Percentiles rank a stretch among this genome's conserved stretches.
Evolutionary conservation across 2,888 invertebrate species (phyloP).

Genomic region (Halictus ligatus): DNA sequence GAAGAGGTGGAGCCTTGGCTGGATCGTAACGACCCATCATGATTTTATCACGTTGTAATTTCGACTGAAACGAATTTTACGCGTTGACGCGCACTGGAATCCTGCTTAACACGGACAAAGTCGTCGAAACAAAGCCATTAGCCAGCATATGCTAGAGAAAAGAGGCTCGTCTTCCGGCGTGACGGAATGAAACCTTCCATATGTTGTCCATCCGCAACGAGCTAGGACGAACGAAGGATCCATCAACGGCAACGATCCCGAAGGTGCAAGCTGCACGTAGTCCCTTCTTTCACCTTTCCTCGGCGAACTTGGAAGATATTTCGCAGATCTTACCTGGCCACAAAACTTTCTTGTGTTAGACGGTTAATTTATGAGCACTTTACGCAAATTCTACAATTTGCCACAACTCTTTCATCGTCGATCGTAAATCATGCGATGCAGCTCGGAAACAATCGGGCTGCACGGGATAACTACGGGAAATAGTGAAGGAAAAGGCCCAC

Average conservation of each 20-base stretch:
- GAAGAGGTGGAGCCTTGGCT: no score
- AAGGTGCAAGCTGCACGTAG: background rate
- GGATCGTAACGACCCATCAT: no score
- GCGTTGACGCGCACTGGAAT: no score
- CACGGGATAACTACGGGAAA: slow-evolving; percentile 63
- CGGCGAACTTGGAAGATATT: slow-evolving; percentile 25
- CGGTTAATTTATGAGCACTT: slow-evolving; percentile 76
- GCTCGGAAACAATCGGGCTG: slow-evolving; percentile 63
- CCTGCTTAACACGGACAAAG: background rate
- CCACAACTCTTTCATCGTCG: slow-evolving; percentile 30
- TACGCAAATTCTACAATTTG: slow-evolving; percentile 75
- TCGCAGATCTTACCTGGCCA: slow-evolving; percentile 71
- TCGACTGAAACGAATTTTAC: no score
- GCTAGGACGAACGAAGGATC: background rate
- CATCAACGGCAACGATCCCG: slow-evolving; percentile 19
- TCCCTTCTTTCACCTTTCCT: background rate
- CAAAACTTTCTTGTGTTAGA: slow-evolving; percentile 50
- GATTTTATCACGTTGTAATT: no score
- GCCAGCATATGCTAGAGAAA: slow-evolving; percentile 26
- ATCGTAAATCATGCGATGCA: slow-evolving; percentile 67
- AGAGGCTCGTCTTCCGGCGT: slow-evolving; percentile 39
- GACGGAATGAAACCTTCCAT: slow-evolving; percentile 39
- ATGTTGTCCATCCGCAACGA: slow-evolving; percentile 58
- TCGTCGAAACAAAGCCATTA: slow-evolving; percentile 42
- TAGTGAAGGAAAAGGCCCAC: slow-evolving; percentile 44